Base-by-base conservation (phyloP, 1,140 invertebrate genomes). In the Dendroctonus valens region DNA sequence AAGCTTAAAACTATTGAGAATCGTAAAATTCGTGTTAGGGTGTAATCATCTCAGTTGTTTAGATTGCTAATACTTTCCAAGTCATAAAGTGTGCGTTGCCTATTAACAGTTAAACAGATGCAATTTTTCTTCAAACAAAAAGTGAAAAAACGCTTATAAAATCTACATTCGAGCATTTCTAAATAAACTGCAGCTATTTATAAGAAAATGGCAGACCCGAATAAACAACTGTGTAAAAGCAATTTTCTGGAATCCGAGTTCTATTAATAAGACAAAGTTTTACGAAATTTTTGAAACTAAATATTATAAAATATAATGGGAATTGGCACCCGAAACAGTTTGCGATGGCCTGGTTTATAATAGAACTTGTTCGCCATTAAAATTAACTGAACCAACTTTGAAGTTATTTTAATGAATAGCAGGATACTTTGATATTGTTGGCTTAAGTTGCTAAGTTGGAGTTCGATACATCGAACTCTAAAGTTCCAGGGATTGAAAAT, bases 241-340 rank as follows among this genome's bases (percentile, higher is more conserved):
- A 37, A 3, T 55, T 55, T 55, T 55, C 53, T 55, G 40, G 53
- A 55, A 55, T 55, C 7, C 14, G 15, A 0, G 14, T 11, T 26
- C 53, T 55, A 55, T 55, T 55, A 55, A 55, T 55, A 55, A n/a
- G n/a, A n/a, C n/a, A n/a, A n/a, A 3, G 53, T 39, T 55, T 39
- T 9, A 14, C 53, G 53, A 55, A 55, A 55, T 55, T 55, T 8
- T 14, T 40, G 26, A 60, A 60, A 50, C 44, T 60, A 50, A 60
- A 59, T 59, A 59, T 44, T 59, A 15, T 41, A 55, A 55, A 37
- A 55, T 37, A 14, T 55, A 7, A 39, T 55, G 44, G 46, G 55
- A 58, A 7, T 58, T 58, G 55, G 55, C 55, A 58, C 7, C 41
- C 40, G 41, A 40, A 8, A 46, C 26, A 5, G 11, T 7, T 39